Evolutionary conservation across 2,797 vertebrate genomes (phyloP), one percentile per base, ranked within the genome.

Genomic region (Alca torda): DNA sequence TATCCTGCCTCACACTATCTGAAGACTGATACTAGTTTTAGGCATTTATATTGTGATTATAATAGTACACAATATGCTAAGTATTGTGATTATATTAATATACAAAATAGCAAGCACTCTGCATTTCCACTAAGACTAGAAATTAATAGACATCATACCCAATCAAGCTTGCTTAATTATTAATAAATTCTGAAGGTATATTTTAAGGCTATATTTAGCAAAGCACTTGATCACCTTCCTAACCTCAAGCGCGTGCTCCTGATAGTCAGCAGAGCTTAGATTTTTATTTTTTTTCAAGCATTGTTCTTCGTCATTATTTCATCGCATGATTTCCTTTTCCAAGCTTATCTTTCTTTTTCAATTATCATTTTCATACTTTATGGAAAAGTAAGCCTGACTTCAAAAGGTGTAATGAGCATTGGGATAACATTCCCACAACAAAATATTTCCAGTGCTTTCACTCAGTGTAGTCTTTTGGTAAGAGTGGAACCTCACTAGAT

Each of bases 131-230:
- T 56, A 59, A 30, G 67, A 78, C 16, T 21, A 68, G 35, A 78
- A n/a, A 89, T 31, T 57, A 87, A 31, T 12, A 82, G 57, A 59
- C 35, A 41, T 21, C 31, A 54, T 84, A 76, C 79, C 90, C 54
- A 95, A 94, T 93, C 77, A 79, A 65, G 74, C 54, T 87, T 92
- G 74, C 61, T 82, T 74, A 92, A 79, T 96, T 90, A 79, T 46
- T 3, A 84, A 51, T 70, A 56, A 16, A 63, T 89, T 70, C 43
- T 87, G 63, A 90, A 94, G 54, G 54, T 63, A 50, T 79, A 87
- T 90, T 92, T 87, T 79, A 76, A 63, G 20, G 37, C 89, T 89
- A 50, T 87, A 87, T 94, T 94, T 96, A 92, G 81, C 48, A 92
- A 93, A 90, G 75, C 37, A 26, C 11, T 90, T 82, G 65, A 80